These are phyloP conservation scores for Hylaeus volcanicus DNA, from an alignment of 1,140 invertebrate species.

Conservation along the genomic window DNA sequence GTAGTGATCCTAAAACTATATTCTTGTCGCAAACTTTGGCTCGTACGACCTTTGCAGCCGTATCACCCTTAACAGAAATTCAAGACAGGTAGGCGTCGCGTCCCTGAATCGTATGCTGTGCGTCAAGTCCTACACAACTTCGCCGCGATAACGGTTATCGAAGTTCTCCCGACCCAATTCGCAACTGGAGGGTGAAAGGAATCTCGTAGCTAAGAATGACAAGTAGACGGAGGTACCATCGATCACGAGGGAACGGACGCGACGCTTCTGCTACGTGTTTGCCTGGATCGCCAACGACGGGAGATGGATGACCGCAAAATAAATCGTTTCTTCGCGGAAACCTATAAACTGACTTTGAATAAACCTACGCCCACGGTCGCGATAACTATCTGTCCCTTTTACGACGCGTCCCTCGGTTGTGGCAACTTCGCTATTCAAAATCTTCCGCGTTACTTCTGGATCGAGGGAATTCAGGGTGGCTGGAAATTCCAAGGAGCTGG, in stretches of 20 bases:
- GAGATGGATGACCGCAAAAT: constrained; percentile 20
- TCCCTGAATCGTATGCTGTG: neutral
- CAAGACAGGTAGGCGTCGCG: too few species aligned
- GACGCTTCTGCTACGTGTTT: neutral
- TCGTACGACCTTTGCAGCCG: too few species aligned
- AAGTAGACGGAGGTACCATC: constrained; percentile 8
- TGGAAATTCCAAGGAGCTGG: neutral
- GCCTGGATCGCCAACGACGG: constrained; percentile 11
- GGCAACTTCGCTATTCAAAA: neutral
- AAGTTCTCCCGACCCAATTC: constrained; percentile 13
- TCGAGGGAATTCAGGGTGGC: neutral
- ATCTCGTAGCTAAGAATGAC: constrained; percentile 9
- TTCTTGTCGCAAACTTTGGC: too few species aligned
- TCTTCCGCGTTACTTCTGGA: neutral
- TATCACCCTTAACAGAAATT: too few species aligned
- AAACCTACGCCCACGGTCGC: neutral
- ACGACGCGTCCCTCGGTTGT: too few species aligned
- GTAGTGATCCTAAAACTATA: too few species aligned
- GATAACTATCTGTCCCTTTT: too few species aligned
- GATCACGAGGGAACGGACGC: constrained; percentile 21
- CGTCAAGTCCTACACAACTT: neutral
- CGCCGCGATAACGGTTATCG: constrained; percentile 25
- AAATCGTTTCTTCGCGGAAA: constrained; percentile 21
- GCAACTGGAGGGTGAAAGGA: neutral
- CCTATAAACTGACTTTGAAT: neutral